Evolutionary conservation across 2,888 invertebrate genomes (phyloP).

Genomic region (Ecliptopera silaceata): DNA sequence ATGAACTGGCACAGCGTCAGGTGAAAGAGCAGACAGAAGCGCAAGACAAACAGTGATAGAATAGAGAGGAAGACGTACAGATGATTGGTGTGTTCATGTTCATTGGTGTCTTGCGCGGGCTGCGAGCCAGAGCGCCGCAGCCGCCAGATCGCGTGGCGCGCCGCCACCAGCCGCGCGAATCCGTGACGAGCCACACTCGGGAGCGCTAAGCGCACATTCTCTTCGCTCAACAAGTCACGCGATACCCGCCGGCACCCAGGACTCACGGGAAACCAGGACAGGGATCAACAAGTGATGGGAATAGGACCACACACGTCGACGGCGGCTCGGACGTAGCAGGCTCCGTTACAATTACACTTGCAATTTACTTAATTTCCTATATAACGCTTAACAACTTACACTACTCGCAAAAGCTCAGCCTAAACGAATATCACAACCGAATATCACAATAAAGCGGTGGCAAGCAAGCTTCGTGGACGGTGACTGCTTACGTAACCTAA

Average conservation of each 20-base stretch:
- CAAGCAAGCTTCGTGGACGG: constrained; percentile 83
- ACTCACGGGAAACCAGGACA: constrained; percentile 53
- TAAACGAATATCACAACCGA: constrained; percentile 79
- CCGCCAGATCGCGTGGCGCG: constrained; percentile 88
- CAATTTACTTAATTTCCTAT: constrained; percentile 1
- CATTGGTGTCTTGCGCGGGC: constrained; percentile 77
- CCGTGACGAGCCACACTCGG: constrained; percentile 86
- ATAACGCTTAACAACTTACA: constrained; percentile 31
- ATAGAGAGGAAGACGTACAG: constrained; percentile 79
- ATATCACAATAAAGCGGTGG: constrained; percentile 80
- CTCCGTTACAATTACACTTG: constrained; percentile 48
- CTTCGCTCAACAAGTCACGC: constrained; percentile 60
- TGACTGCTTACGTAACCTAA: constrained; percentile 79
- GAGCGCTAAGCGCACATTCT: constrained; percentile 72
- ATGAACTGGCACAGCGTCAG: background rate
- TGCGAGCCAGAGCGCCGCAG: constrained; percentile 83
- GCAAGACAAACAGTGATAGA: constrained; percentile 56
- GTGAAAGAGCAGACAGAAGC: constrained; percentile 43
- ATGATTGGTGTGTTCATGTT: constrained; percentile 81
- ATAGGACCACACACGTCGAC: constrained; percentile 42
- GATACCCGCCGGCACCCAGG: constrained; percentile 42
- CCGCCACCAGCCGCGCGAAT: constrained; percentile 87
- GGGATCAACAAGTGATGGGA: constrained; percentile 55
- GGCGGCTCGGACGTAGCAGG: constrained; percentile 52
- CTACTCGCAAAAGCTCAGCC: constrained; percentile 78